Base-by-base conservation (phyloP, 2,113 vertebrate species). In the Tenebrosternarchus preto region DNA sequence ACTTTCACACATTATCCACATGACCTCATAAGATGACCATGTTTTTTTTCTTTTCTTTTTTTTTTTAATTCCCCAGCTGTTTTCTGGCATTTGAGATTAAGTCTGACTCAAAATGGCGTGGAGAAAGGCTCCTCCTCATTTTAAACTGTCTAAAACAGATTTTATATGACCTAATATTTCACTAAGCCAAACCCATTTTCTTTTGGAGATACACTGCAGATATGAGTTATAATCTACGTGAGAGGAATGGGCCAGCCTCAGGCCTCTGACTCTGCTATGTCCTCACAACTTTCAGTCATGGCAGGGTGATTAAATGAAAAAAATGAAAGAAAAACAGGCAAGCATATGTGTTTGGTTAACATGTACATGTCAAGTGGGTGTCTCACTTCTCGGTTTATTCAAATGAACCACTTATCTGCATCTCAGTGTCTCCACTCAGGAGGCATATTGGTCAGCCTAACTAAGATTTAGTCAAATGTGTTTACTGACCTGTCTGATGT, bases 341-440 rank as follows among this genome's bases (percentile, higher is more conserved):
- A 91, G 91, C 88, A 89, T 84, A 85, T 88, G 89, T 87, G 73
- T 91, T 92, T 91, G 90, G 91, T 93, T 91, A 91, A 89, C 50
- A 91, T 91, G 89, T 88, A 88, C 91, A 87, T 91, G 91, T 91
- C 91, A 90, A 92, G 89, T 85, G 86, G 87, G 63, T 91, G 74
- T 71, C 56, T 2, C 15, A 12, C 43, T 89, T 73, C 88, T 90
- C 87, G 90, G 89, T 88, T 90, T 90, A 90, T 91, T 93, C 88
- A 91, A 92, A 91, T 90, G 88, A 88, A 88, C 84, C 88, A 85
- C 90, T 93, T 93, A 92, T 93, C 91, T 88, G 80, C 79, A 85
- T 88, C 86, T 87, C 87, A 88, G 86, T 88, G 90, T 90, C 82
- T 66, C 88, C 86, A 86, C 89, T 90, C 88, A 89, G 86, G 88